Evolutionary conservation across 2,888 invertebrate genomes (phyloP).

Genomic region (Priocnemis perturbator): DNA sequence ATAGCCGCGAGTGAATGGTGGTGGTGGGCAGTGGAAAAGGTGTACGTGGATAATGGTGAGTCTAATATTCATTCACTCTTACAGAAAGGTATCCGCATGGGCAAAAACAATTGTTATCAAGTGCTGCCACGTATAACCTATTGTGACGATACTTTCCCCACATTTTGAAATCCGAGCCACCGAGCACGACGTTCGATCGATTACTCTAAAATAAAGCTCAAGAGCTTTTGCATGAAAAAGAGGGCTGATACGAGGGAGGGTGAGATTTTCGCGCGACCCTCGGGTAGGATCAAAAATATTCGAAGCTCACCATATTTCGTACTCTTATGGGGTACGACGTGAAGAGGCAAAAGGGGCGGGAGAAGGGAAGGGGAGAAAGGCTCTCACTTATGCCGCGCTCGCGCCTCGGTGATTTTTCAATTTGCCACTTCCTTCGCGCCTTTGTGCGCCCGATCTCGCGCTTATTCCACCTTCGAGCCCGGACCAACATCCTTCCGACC

Average conservation of each 20-base stretch:
- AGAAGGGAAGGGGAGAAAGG: background rate
- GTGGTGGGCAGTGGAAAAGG: conserved; percentile 2
- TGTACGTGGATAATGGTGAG: conserved; percentile 43
- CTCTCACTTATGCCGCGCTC: conserved; percentile 26
- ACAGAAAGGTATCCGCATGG: background rate
- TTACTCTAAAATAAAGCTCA: background rate
- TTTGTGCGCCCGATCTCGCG: conserved; percentile 36
- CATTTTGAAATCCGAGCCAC: conserved; percentile 13
- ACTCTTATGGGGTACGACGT: background rate
- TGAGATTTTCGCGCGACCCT: too few species aligned
- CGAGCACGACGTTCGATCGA: conserved; percentile 10
- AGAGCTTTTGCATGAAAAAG: background rate
- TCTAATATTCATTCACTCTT: background rate
- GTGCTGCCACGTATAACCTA: too few species aligned
- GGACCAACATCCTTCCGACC: conserved; percentile 33
- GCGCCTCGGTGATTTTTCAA: conserved; percentile 47
- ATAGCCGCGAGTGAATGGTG: background rate
- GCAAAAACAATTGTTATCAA: too few species aligned
- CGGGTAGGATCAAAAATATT: too few species aligned
- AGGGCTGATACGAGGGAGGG: background rate
- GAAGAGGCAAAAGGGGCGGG: background rate
- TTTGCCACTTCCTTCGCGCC: conserved; percentile 43
- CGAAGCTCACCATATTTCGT: too few species aligned
- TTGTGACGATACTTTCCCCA: background rate
- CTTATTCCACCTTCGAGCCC: conserved; percentile 28